Conservation (phyloP, 2,797 vertebrate species). For the Myotis daubentonii region DNA sequence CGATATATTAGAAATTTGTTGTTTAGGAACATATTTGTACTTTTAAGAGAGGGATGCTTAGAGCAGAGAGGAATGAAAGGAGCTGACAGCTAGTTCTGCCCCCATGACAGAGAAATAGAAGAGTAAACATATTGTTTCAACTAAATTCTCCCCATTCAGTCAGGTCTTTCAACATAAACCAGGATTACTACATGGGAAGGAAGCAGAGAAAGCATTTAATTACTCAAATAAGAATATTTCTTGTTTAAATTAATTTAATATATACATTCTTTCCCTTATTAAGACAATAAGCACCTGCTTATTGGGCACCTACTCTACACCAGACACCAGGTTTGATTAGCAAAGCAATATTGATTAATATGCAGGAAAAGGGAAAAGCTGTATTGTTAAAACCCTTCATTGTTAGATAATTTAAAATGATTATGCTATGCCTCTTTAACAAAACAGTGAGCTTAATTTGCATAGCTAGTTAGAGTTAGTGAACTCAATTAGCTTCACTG, state of each 20-base stretch:
- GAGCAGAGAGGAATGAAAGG: background rate
- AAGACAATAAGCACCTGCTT: background rate
- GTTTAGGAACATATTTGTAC: background rate
- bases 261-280: background rate
- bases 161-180: background rate
- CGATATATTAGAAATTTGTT: background rate
- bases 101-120: background rate
- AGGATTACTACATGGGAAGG: background rate
- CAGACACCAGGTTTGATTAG: background rate
- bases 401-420: conserved; percentile 4
- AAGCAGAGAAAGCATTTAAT: background rate
- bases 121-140: background rate
- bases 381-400: background rate
- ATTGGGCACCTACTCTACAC: background rate
- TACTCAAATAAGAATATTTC: background rate
- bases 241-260: background rate
- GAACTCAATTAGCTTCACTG: background rate
- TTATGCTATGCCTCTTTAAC: background rate
- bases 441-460: background rate
- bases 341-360: background rate
- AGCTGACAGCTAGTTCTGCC: background rate
- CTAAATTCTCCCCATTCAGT: background rate
- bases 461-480: background rate
- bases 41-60: background rate
- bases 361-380: background rate